phyloP scores from a whole-genome alignment of 2,888 invertebrate genomes.

The Lapara coniferarum region DNA sequence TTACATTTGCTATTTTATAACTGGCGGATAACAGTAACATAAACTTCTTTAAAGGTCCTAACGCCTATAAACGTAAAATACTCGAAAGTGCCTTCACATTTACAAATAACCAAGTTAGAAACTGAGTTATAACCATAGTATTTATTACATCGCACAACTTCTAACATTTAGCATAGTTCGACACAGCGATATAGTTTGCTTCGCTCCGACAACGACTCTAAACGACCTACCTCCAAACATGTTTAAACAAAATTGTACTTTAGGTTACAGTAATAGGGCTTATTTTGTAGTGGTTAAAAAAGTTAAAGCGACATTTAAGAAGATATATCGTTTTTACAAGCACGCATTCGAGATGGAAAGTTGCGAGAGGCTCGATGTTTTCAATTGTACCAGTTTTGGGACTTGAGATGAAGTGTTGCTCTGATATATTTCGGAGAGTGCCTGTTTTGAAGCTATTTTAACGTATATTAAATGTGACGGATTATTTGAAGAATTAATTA shows the following conservation, averaged over 20 bases:
- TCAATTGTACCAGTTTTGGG: constrained; percentile 1
- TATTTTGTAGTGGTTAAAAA: constrained; percentile 3
- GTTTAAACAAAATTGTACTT: background rate
- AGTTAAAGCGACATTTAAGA: constrained; percentile 42
- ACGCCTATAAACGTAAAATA: background rate
- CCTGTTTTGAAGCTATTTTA: too few species aligned
- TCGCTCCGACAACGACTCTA: constrained; percentile 27
- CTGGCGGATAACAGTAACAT: too few species aligned
- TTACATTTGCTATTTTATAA: too few species aligned
- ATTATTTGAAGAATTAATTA: background rate
- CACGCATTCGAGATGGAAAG: constrained; percentile 47
- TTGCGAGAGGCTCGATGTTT: constrained; percentile 30
- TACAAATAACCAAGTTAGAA: background rate
- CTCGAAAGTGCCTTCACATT: background rate
- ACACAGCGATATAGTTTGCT: constrained; percentile 42
- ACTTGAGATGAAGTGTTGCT: background rate
- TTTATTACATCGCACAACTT: constrained; percentile 32
- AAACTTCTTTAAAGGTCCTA: too few species aligned
- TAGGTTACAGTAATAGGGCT: background rate
- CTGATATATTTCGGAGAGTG: too few species aligned
- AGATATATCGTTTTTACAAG: constrained; percentile 57
- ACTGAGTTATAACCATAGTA: constrained; percentile 17
- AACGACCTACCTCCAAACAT: constrained; percentile 29
- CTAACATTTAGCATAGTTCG: constrained; percentile 45
- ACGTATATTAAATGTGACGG: background rate